Percentiles rank a stretch among this genome's conserved stretches.
These are phyloP conservation scores for Heteractis magnifica DNA, from an alignment of 92 coral and sea anemone genomes.

Conservation along the genomic window DNA sequence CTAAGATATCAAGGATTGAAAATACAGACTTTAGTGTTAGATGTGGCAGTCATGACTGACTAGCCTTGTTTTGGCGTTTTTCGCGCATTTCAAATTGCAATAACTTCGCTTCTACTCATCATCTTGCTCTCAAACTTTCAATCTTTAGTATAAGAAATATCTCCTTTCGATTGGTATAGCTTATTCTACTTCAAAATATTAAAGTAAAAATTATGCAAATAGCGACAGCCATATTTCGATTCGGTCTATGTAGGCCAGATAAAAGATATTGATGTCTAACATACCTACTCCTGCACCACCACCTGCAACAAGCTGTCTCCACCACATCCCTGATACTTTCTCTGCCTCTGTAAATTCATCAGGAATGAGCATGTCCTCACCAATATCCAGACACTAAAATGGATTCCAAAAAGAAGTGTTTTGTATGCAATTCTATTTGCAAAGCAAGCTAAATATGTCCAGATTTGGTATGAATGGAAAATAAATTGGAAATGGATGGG, in stretches of 20 bases:
- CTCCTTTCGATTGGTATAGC: too few species aligned
- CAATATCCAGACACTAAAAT: slow-evolving; percentile 83
- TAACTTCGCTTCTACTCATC: too few species aligned
- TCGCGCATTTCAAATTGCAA: too few species aligned
- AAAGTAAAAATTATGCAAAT: too few species aligned
- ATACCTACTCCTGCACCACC: slow-evolving; percentile 98
- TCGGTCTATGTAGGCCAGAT: background rate
- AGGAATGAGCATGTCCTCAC: slow-evolving; percentile 93
- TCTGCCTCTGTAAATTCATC: slow-evolving; percentile 98
- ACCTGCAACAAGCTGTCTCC: slow-evolving; percentile 96
- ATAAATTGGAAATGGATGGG: background rate
- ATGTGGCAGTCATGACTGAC: too few species aligned
- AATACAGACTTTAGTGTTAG: too few species aligned
- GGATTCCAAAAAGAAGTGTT: background rate
- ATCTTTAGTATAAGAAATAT: too few species aligned
- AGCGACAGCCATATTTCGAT: too few species aligned
- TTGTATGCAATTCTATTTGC: background rate
- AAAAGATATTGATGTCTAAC: background rate
- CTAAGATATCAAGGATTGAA: too few species aligned
- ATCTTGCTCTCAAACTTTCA: too few species aligned
- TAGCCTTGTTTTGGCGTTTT: too few species aligned
- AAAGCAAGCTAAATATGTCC: background rate
- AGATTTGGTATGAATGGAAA: background rate
- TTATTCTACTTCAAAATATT: too few species aligned
- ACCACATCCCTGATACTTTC: slow-evolving; percentile 96